A percentile compares a stretch with the other conserved stretches of the same genome.
Evolutionary conservation across 2,888 invertebrate species (phyloP).

Genomic region (Opisthograptis luteolata): DNA sequence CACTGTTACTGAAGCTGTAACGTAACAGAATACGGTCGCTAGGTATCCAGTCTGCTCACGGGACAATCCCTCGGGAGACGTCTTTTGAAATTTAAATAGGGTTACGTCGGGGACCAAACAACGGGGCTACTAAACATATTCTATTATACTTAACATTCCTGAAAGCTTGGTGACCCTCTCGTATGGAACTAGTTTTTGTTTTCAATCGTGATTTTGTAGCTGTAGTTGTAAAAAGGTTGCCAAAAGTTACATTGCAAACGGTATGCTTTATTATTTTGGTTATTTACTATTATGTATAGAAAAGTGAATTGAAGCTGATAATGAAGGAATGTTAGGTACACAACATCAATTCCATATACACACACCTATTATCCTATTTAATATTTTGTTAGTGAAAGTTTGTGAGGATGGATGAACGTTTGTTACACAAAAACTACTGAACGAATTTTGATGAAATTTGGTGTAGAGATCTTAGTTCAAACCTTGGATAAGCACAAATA

Average conservation of each 20-base stretch:
- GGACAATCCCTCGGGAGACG: constrained; percentile 47
- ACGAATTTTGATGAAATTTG: too few species aligned
- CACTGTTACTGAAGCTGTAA: constrained; percentile 20
- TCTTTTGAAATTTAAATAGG: constrained; percentile 64
- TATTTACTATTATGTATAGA: background rate
- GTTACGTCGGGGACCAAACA: constrained; percentile 46
- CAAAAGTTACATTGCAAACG: background rate
- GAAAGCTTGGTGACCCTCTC: constrained; percentile 36
- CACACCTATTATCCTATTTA: too few species aligned
- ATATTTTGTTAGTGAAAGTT: too few species aligned
- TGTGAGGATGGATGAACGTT: too few species aligned
- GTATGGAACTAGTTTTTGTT: constrained; percentile 9
- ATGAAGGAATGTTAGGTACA: too few species aligned
- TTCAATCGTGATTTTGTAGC: constrained; percentile 25
- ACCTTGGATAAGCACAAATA: too few species aligned
- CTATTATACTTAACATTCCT: constrained; percentile 39
- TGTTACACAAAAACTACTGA: too few species aligned
- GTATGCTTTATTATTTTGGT: background rate
- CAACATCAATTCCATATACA: too few species aligned
- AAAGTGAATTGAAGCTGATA: too few species aligned
- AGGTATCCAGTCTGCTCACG: constrained; percentile 34
- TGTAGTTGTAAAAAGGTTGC: constrained; percentile 4
- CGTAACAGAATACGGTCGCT: constrained; percentile 29
- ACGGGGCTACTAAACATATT: constrained; percentile 44
- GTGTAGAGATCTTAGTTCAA: too few species aligned